phyloP scores from a whole-genome alignment of 2,888 invertebrate genomes.

The Vesta saturnalis region DNA sequence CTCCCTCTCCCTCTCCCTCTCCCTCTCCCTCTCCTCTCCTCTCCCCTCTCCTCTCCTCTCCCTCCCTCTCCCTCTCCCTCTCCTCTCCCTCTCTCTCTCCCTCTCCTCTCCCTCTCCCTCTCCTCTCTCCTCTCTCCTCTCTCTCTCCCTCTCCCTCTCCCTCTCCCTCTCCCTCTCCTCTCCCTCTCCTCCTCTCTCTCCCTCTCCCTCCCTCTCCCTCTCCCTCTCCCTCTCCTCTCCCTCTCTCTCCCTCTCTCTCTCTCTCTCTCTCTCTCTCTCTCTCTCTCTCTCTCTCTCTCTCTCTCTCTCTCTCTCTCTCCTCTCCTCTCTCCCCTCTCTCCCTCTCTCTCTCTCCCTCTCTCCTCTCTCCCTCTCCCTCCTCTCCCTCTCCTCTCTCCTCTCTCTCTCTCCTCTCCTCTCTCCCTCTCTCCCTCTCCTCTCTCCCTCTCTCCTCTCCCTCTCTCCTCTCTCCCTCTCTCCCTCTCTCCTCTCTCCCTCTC shows the following conservation, averaged over 20 bases:
- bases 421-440: background rate
- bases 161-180: no score
- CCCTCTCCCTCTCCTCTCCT: no score
- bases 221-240: no score
- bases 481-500: background rate
- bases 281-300: background rate
- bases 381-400: background rate
- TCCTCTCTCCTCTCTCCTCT: no score
- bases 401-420: background rate
- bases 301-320: background rate
- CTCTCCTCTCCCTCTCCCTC: no score
- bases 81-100: no score
- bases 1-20: no score
- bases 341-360: background rate
- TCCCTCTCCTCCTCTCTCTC: no score
- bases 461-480: background rate
- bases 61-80: no score
- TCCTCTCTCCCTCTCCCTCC: background rate
- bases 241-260: background rate
- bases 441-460: background rate
- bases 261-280: background rate
- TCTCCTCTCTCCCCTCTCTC: background rate
- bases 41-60: no score
- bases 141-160: no score
- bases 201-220: no score